Evolutionary conservation across 2,113 vertebrate species (phyloP).

Genomic region (Ellobius talpinus): DNA sequence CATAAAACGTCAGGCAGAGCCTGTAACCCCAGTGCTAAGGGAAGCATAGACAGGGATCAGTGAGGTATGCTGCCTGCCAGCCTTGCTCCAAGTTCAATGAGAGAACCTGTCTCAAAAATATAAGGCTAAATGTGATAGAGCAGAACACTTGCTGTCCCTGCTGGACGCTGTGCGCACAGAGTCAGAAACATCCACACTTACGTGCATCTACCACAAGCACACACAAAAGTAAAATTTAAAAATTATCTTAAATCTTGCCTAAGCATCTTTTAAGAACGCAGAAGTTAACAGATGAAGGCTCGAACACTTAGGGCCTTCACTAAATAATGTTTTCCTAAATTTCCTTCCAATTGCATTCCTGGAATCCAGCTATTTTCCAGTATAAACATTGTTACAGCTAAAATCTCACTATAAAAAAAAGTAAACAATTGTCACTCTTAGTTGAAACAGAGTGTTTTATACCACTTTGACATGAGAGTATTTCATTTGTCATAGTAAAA

Average conservation of each 20-base stretch:
- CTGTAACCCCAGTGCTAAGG: background rate
- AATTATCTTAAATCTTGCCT: background rate
- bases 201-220: background rate
- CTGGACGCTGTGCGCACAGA: background rate
- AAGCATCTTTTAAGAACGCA: background rate
- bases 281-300: background rate
- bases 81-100: background rate
- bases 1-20: no score
- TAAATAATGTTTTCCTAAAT: background rate
- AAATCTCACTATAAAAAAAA: conserved; percentile 20
- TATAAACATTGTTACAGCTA: background rate
- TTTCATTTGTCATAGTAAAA: conserved; percentile 27
- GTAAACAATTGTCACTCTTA: background rate
- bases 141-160: background rate
- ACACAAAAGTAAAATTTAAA: background rate
- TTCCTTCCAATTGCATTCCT: background rate
- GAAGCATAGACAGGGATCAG: background rate
- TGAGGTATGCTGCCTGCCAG: background rate
- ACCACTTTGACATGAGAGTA: background rate
- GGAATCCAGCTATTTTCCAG: background rate
- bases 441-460: conserved; percentile 8
- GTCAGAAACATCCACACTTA: background rate
- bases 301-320: background rate
- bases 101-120: background rate
- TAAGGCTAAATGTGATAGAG: no score